Evolutionary conservation across 2,888 invertebrate genomes (phyloP), one percentile per base, ranked within the genome.

Genomic region (Diogma glabrata): DNA sequence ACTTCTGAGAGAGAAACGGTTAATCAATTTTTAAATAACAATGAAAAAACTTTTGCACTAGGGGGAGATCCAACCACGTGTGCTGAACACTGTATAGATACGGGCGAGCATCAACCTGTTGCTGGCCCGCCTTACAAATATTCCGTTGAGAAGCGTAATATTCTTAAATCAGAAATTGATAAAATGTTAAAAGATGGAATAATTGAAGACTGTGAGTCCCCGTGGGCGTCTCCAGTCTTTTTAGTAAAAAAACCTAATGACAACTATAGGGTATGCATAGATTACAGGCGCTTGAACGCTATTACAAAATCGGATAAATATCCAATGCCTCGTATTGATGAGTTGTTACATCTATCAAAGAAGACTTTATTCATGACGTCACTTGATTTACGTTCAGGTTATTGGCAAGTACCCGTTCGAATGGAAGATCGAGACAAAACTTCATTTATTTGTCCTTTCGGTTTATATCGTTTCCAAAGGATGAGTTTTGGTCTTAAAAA

Each of bases 191-290:
- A 56, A 4, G 58, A 62, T 4, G 63, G 56, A 1, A 57, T 68
- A 1, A 64, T 67, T 2, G 65, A 67, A 52, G 64, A 66, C 43
- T 61, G 63, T 48, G 65, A 66, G 50, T 65, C 64, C 1, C 60
- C 64, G 2, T 68, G 65, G 65, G 57, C 61, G 2, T 58, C 64
- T 5, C 66, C 65, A 8, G 60, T 59, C 1, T 58, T 67, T 1
- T 52, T 67, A 45, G 61, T 67, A 4, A 62, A 62, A 2, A 69
- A 67, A 52, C 57, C 55, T 47, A 57, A 62, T 55, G 63, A 61
- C 22, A 50, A 51, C 7, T 43, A 56, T 16, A 53, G 65, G 9
- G 52, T 67, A 19, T 64, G 67, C 52, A 58, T 66, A 0, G 65
- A 67, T 48, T 67, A 65, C 47, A 54, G 65, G 45, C 53, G 24